These are phyloP conservation scores for Cyclopterus lumpus DNA, from an alignment of 2,797 vertebrate genomes.

Conservation along the genomic window DNA sequence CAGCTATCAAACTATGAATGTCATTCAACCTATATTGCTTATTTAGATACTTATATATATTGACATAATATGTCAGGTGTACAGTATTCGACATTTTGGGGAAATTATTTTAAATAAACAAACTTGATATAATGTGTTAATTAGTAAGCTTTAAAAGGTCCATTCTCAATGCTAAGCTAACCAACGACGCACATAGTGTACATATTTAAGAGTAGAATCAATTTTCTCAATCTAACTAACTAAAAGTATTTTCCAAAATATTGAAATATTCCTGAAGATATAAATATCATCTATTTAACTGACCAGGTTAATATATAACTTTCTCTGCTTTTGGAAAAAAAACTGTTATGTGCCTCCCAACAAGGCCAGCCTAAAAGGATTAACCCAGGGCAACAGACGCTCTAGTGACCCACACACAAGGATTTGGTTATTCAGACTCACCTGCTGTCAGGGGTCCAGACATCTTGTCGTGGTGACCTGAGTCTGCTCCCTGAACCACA, in stretches of 20 bases:
- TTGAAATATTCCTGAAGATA: background rate
- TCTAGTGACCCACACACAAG: background rate
- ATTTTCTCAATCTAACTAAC: no score
- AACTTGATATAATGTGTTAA: no score
- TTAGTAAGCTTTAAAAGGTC: no score
- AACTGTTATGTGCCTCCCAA: no score
- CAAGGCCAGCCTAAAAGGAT: background rate
- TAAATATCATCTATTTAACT: background rate
- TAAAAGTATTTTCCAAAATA: background rate
- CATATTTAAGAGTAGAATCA: no score
- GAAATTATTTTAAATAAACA: no score
- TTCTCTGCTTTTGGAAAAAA: no score
- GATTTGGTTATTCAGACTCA: conserved; percentile 1
- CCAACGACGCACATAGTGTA: no score
- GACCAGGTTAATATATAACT: no score
- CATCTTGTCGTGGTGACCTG: conserved; percentile 6
- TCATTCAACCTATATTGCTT: background rate
- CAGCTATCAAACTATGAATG: conserved; percentile 12
- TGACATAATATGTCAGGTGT: background rate
- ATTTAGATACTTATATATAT: background rate
- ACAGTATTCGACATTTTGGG: background rate
- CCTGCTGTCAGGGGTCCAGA: conserved; percentile 13
- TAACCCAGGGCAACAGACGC: background rate
- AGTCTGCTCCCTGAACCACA: conserved; percentile 21
- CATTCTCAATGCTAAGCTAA: no score